Evolutionary conservation across 2,888 invertebrate species (phyloP).

Genomic region (Ochropleura plecta): DNA sequence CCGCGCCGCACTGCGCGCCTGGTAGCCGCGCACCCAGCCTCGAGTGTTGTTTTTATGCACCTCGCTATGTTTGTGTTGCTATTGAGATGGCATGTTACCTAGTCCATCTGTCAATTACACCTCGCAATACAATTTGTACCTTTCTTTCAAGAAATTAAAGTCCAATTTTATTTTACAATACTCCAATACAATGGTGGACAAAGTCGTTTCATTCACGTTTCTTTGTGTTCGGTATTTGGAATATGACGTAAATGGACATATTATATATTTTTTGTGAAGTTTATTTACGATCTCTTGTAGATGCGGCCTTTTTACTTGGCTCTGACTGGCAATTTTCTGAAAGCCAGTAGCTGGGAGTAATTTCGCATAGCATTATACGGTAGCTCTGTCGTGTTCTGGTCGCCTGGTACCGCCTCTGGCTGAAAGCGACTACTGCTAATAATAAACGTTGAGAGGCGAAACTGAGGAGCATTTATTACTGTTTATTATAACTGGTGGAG

Average conservation of each 20-base stretch:
- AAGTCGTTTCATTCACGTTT: conserved; percentile 84
- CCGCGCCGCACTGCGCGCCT: conserved; percentile 81
- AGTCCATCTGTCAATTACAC: conserved; percentile 69
- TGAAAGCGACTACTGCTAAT: conserved; percentile 68
- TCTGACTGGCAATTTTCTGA: conserved; percentile 62
- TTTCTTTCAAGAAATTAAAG: conserved; percentile 50
- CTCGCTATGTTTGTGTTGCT: conserved; percentile 83
- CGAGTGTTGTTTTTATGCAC: conserved; percentile 85
- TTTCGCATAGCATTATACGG: conserved; percentile 68
- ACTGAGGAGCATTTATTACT: conserved; percentile 69
- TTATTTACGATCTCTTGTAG: conserved; percentile 66
- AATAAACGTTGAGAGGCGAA: conserved; percentile 66
- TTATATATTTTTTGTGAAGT: conserved; percentile 63
- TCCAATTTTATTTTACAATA: conserved; percentile 56
- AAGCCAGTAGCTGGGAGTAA: conserved; percentile 65
- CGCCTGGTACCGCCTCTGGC: conserved; percentile 76
- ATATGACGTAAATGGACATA: conserved; percentile 78
- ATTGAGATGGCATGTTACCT: conserved; percentile 80
- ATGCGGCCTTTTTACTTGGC: conserved; percentile 54
- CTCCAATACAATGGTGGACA: conserved; percentile 78
- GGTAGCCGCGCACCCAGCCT: conserved; percentile 79
- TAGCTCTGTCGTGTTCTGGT: conserved; percentile 72
- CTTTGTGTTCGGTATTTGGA: conserved; percentile 82
- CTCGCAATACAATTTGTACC: conserved; percentile 57
- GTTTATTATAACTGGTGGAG: conserved; percentile 66